Evolutionary conservation across 2,797 vertebrate species (phyloP).

Genomic region (Pangasius macronema): DNA sequence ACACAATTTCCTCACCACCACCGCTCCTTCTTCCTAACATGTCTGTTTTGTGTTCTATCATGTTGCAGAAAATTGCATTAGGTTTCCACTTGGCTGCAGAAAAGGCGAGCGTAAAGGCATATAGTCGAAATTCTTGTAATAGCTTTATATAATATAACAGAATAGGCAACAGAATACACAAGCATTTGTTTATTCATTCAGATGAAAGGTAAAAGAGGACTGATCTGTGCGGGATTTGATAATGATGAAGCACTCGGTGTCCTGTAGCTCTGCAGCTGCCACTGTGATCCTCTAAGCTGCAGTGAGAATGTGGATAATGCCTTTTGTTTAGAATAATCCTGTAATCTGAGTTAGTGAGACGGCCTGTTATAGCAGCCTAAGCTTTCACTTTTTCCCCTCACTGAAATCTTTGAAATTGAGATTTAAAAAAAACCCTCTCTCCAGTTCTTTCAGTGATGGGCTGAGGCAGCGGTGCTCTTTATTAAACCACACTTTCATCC

Average conservation of each 20-base stretch:
- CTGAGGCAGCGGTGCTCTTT: neutral
- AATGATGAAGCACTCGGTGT: constrained; percentile 41
- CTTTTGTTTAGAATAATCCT: constrained; percentile 82
- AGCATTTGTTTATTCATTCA: neutral
- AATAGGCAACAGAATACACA: neutral
- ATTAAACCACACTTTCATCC: neutral
- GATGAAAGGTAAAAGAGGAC: neutral
- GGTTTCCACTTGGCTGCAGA: neutral
- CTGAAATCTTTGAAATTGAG: constrained; percentile 12
- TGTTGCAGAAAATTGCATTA: constrained; percentile 9
- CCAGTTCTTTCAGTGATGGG: neutral
- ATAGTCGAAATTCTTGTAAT: no score
- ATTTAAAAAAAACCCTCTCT: neutral
- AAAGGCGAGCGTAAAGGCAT: neutral
- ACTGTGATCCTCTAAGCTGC: constrained; percentile 77
- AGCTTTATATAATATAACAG: neutral
- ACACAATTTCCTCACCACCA: constrained; percentile 26
- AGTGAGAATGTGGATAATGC: constrained; percentile 76
- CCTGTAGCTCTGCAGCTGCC: constrained; percentile 78
- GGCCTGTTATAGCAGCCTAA: constrained; percentile 74
- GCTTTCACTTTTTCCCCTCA: constrained; percentile 65
- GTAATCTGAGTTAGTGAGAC: constrained; percentile 80
- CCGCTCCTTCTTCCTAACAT: constrained; percentile 10
- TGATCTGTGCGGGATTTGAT: constrained; percentile 33
- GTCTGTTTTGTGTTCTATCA: neutral